A percentile compares a stretch with the other conserved stretches of the same genome.
Conservation (phyloP, 1,140 invertebrate species). For the Drosophila malerkotliana region DNA sequence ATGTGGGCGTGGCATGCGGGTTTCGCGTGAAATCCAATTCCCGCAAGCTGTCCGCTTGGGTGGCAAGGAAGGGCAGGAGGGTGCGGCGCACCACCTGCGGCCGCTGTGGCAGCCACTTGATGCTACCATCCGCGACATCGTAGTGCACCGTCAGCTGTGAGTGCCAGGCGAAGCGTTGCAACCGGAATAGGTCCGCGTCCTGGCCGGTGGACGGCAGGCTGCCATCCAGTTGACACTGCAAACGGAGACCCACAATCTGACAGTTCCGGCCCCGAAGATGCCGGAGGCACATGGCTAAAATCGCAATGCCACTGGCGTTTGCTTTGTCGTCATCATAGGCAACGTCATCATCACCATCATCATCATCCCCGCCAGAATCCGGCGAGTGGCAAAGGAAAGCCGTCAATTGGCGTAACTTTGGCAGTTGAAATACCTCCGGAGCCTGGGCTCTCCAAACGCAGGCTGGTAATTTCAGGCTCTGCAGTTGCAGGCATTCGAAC, state of each 20-base stretch:
- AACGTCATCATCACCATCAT: slow-evolving; percentile 22
- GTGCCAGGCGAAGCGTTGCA: slow-evolving; percentile 64
- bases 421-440: slow-evolving; percentile 44
- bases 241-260: slow-evolving; percentile 64
- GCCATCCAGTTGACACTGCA: slow-evolving; percentile 68
- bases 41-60: slow-evolving; percentile 51
- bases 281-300: slow-evolving; percentile 19
- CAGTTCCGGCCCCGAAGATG: slow-evolving; percentile 4
- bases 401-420: slow-evolving; percentile 57
- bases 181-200: slow-evolving; percentile 25
- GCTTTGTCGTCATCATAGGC: slow-evolving; percentile 39
- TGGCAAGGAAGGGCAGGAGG: slow-evolving; percentile 54
- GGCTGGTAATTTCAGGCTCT: slow-evolving; percentile 55
- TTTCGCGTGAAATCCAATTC: slow-evolving; percentile 74
- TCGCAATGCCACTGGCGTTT: slow-evolving; percentile 39
- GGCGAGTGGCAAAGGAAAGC: slow-evolving; percentile 49
- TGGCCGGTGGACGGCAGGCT: slow-evolving; percentile 30
- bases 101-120: slow-evolving; percentile 71
- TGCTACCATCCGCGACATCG: slow-evolving; percentile 62
- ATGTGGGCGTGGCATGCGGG: slow-evolving; percentile 70
- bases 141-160: slow-evolving; percentile 65
- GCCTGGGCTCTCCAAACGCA: slow-evolving; percentile 45
- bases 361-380: slow-evolving; percentile 1
- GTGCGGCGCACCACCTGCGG: slow-evolving; percentile 56
- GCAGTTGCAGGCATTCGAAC: slow-evolving; percentile 39